Base-by-base conservation (phyloP, 2,888 invertebrate genomes). In the Microplitis manilae region DNA sequence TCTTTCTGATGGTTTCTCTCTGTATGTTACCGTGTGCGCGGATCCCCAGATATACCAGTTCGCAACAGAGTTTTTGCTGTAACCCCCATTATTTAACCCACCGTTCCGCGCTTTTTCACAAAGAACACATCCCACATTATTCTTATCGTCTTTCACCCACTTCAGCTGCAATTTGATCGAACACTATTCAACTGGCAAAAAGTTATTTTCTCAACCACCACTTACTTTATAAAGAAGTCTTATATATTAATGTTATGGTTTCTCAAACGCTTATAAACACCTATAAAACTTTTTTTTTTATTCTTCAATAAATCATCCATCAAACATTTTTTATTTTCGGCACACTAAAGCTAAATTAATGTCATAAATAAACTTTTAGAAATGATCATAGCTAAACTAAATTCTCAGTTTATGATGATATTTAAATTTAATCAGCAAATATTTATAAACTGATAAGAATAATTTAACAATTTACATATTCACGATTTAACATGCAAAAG, bases 71-170 rank as follows among this genome's bases (percentile, higher is more conserved):
- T 73, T 73, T 65, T 65, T 20, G 17, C 40, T 64, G n/a, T 62
- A 73, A 65, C 73, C 73, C 50, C 73, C 62, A 73, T 73, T 65
- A 73, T 73, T 73, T 65, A 73, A 41, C 65, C 65, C 40, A 17
- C 41, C 39, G 65, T 73, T 68, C n/a, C 41, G 7, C 68, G 20
- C 68, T 68, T 64, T 72, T 64, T 38, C 72, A 62, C 61, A 64
- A 64, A 72, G 61, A 30, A 20, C 20, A 59, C 20, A 60, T 15
- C 61, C 60, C 40, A 39, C 61, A 72, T 62, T 72, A 72, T 61
- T 65, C 30, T 41, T 38, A 30, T 65, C 38, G 65, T 17, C 62
- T 20, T 62, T 62, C 20, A 61, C 30, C 61, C 15, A 13, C 20
- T 9, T 38, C 20, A 8, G 9, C 38, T 38, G 39, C 41, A 41